Evolutionary conservation across 2,888 invertebrate genomes (phyloP), one percentile per base, ranked within the genome.

Genomic region (Mythimna pallens): DNA sequence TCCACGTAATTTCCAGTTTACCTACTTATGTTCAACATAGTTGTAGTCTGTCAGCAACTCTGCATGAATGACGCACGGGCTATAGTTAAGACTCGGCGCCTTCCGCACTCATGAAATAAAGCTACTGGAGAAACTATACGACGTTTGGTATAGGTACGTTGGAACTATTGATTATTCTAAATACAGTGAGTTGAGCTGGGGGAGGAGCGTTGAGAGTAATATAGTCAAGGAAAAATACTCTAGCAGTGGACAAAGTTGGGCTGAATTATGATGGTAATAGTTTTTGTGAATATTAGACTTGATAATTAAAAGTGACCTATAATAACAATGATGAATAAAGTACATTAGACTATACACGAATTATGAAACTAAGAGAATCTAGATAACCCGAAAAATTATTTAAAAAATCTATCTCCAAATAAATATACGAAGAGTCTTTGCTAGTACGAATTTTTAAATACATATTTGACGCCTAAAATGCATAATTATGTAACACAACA

Each of bases 81-180:
- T 73, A 71, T 79, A 70, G 75, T 73, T 47, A 69, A 76, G 76
- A 73, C 74, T 25, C 64, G 86, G 88, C 89, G 89, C 85, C 87
- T 88, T 81, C 83, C 81, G 77, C 52, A 50, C 78, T 61, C 65
- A 76, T 80, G 30, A 64, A 66, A 78, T 71, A 76, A 30, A 30
- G 30, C 52, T 62, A 74, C 65, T 70, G 73, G 52, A 54, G 54
- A 65, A 43, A 67, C 43, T 36, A 58, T 40, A n/a, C 20, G 5
- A 52, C n/a, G 25, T 47, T 54, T 36, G 12, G 5, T 61, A 8
- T 58, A 55, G n/a, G 14, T 43, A 57, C 22, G 12, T 43, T n/a
- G 20, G 12, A 73, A 57, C 22, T 65, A 55, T 59, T 40, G 30
- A 30, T 55, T 54, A 7, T 34, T n/a, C 5, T 36, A 34, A 12